Evolutionary conservation across 2,797 vertebrate species (phyloP).

Genomic region (Pristis pectinata): DNA sequence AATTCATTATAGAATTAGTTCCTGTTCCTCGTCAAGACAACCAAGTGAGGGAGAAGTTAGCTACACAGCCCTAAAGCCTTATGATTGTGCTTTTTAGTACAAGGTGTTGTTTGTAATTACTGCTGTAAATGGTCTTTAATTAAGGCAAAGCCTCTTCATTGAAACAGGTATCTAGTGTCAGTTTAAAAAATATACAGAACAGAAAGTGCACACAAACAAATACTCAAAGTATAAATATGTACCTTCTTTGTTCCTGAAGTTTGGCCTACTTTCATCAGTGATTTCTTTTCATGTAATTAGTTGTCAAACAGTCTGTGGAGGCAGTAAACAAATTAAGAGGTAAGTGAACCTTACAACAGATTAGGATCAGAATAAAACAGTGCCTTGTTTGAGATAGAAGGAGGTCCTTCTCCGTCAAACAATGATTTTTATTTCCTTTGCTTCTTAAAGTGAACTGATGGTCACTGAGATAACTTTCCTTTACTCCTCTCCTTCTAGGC

Average conservation of each 20-base stretch:
- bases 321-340: slow-evolving; percentile 61
- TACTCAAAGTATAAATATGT: background rate
- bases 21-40: background rate
- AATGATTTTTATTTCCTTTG: slow-evolving; percentile 63
- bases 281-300: slow-evolving; percentile 71
- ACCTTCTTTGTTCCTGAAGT: slow-evolving; percentile 45
- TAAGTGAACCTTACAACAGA: slow-evolving; percentile 61
- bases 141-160: background rate
- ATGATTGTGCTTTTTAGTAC: background rate
- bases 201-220: background rate
- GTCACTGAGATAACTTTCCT: slow-evolving; percentile 62
- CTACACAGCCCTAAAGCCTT: background rate
- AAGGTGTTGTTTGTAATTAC: background rate
- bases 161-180: background rate
- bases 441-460: slow-evolving; percentile 63
- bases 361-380: slow-evolving; percentile 53
- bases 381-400: slow-evolving; percentile 60
- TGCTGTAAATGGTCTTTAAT: background rate
- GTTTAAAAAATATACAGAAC: background rate
- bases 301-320: slow-evolving; percentile 58
- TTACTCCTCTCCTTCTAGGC: slow-evolving; percentile 58
- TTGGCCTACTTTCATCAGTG: slow-evolving; percentile 67
- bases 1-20: background rate
- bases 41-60: background rate
- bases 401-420: slow-evolving; percentile 67